Evolutionary conservation across 2,888 invertebrate genomes (phyloP), one percentile per base, ranked within the genome.

Genomic region (Gasteruption jaculator): DNA sequence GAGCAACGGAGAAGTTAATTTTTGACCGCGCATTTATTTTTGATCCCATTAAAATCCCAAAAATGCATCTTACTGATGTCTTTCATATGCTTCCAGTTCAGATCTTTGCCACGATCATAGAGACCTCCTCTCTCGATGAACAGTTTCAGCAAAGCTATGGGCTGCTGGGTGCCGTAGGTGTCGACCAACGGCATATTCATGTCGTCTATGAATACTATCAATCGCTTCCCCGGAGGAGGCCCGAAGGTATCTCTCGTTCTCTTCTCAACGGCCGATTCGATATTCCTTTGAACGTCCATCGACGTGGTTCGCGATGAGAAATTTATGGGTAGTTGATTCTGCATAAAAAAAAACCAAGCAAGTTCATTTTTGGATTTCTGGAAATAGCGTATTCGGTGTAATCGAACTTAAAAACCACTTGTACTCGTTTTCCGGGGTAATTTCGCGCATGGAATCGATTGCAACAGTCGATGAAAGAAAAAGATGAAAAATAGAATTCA

Each of bases 101-200:
- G 77, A 62, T 92, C 91, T 67, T 90, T 91, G 18, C 86, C 89
- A 38, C 91, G 76, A 69, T 91, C 91, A 64, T 91, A 94, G 70
- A 92, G 82, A 12, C 94, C 94, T 40, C 86, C 86, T 46, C 83
- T 80, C 71, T 94, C 92, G 48, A 94, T 81, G n/a, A 95, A 70
- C 8, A 92, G 73, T 67, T 93, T 94, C n/a, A 95, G 71, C 24
- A 94, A 72, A 0, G 93, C 94, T 53, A 93, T 91, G 0, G 94
- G 93, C 61, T 94, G 94, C 62, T 94, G 94, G 0, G 92, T 93
- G 0, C 93, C 93, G 63, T 93, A 93, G 0, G 79, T 82, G 61
- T 91, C 90, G 31, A 86, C 84, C 71, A 84, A 79, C 21, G 94
- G 93, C 92, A 93, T 93, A 65, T 93, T 92, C 84, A 94, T 85